Conservation (phyloP, 2,888 invertebrate genomes). For the Nebria salina region DNA sequence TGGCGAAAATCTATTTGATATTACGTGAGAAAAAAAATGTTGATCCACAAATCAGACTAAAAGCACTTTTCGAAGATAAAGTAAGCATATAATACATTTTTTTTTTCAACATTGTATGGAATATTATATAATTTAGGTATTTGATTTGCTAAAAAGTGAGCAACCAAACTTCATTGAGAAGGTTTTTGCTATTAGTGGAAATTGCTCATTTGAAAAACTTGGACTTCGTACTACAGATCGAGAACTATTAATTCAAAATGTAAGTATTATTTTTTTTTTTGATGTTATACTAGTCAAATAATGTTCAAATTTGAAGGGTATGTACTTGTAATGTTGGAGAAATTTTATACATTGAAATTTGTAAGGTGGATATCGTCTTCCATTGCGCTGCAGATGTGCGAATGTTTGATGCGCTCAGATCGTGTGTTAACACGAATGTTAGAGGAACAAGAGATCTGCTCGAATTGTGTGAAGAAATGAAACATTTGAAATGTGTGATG, state of each 20-base stretch:
- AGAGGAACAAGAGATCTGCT: neutral
- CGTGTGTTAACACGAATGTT: neutral
- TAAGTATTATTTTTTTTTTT: neutral
- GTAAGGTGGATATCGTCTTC: constrained; percentile 4
- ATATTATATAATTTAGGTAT: neutral
- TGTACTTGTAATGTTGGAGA: too few species aligned
- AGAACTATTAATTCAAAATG: constrained; percentile 8
- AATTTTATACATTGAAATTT: neutral
- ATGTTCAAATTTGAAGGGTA: too few species aligned
- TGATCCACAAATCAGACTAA: neutral
- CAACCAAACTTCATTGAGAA: constrained; percentile 10
- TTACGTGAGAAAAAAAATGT: neutral
- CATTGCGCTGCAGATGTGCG: neutral
- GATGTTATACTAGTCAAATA: neutral
- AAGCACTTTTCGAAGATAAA: neutral
- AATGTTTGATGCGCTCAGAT: neutral
- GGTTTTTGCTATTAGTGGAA: neutral
- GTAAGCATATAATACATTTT: neutral
- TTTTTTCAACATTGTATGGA: neutral
- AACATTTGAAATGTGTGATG: constrained; percentile 8
- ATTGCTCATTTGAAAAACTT: constrained; percentile 8
- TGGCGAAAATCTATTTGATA: neutral
- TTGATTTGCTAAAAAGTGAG: neutral
- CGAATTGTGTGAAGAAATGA: neutral
- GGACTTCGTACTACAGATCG: neutral